A percentile compares a stretch with the other conserved stretches of the same genome.
These are phyloP conservation scores for Drosophila formosana DNA, from an alignment of 2,888 invertebrate species.

Conservation along the genomic window DNA sequence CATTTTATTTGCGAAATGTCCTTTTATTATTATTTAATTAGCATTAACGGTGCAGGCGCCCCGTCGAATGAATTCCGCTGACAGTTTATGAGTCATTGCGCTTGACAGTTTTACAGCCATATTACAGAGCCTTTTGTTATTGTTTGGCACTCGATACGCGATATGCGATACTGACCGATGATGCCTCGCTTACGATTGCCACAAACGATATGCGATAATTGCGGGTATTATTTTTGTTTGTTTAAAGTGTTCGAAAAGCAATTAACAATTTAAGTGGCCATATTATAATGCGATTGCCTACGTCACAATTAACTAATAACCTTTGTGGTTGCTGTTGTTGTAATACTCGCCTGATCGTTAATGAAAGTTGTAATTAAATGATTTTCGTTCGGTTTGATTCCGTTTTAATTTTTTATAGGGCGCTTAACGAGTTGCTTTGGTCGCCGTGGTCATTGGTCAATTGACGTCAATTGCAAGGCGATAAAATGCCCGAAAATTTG, in stretches of 20 bases:
- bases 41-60: conserved; percentile 25
- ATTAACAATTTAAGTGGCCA: conserved; percentile 76
- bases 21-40: conserved; percentile 71
- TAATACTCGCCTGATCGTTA: conserved; percentile 44
- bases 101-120: conserved; percentile 66
- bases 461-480: conserved; percentile 36
- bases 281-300: conserved; percentile 69
- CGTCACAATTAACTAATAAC: conserved; percentile 77
- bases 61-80: conserved; percentile 6
- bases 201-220: conserved; percentile 64
- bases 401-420: conserved; percentile 51
- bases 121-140: conserved; percentile 38
- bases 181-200: conserved; percentile 31
- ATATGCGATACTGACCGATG: conserved; percentile 3
- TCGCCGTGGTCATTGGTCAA: conserved; percentile 35
- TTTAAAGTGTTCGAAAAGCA: conserved; percentile 75
- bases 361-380: conserved; percentile 70
- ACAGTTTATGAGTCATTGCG: conserved; percentile 57
- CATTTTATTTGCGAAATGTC: conserved; percentile 48
- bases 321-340: conserved; percentile 16
- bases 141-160: conserved; percentile 6
- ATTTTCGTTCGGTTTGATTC: conserved; percentile 37
- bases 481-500: conserved; percentile 24
- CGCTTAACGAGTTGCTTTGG: conserved; percentile 28
- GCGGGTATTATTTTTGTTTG: conserved; percentile 66